Conservation (phyloP, 2,888 invertebrate species). For the Napeogenes sylphis region DNA sequence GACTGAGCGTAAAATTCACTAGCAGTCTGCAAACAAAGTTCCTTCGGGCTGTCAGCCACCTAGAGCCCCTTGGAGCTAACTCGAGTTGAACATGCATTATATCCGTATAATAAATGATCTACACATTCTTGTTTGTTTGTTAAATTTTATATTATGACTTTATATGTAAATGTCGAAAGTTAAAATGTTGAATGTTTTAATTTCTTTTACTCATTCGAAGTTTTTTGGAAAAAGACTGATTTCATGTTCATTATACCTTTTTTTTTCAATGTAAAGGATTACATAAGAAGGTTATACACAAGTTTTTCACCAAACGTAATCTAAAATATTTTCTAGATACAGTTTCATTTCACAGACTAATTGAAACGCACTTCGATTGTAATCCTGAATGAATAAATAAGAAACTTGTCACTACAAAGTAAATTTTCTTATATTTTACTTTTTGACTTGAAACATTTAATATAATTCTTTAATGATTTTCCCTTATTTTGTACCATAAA, state of each 20-base stretch:
- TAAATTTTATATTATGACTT: not conserved
- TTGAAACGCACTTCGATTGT: not conserved
- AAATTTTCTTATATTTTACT: conserved; percentile 18
- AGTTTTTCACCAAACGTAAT: not conserved
- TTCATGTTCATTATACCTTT: too few species aligned
- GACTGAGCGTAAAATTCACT: conserved; percentile 44
- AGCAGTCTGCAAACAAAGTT: conserved; percentile 34
- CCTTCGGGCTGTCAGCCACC: conserved; percentile 35
- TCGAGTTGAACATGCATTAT: conserved; percentile 28
- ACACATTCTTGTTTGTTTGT: not conserved
- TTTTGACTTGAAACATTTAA: conserved; percentile 9
- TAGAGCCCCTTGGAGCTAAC: conserved; percentile 30
- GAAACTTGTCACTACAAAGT: conserved; percentile 21
- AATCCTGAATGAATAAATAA: conserved; percentile 20
- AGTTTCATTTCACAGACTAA: not conserved
- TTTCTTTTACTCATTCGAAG: too few species aligned
- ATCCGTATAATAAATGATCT: conserved; percentile 17
- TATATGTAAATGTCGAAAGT: too few species aligned
- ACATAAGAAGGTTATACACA: not conserved
- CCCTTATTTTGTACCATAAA: not conserved
- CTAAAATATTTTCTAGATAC: not conserved
- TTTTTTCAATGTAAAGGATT: too few species aligned
- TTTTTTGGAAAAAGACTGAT: too few species aligned
- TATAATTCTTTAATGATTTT: conserved; percentile 8
- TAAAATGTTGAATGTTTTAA: too few species aligned